Evolutionary conservation across 2,797 vertebrate genomes (phyloP).

Genomic region (Gallinago nigripennis): DNA sequence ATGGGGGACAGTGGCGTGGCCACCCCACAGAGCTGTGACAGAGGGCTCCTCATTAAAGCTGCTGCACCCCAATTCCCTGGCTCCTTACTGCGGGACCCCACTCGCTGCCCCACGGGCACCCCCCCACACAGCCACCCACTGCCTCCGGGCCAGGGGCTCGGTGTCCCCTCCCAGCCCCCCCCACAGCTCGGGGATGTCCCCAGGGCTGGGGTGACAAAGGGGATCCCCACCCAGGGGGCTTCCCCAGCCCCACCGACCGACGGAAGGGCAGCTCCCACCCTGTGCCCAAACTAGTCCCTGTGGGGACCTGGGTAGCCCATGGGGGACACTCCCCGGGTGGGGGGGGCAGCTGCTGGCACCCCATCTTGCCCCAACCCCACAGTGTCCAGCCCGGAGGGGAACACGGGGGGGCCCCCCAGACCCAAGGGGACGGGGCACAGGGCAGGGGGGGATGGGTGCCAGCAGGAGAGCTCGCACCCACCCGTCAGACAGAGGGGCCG

Average conservation of each 20-base stretch:
- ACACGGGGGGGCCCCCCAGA: not conserved
- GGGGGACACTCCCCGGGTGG: not conserved
- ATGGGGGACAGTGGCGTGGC: accelerated
- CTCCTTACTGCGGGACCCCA: accelerated
- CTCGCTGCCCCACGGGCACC: not conserved
- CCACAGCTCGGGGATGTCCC: accelerated
- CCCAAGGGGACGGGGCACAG: not conserved
- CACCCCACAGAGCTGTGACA: accelerated
- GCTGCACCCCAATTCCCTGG: accelerated
- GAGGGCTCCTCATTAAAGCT: not conserved
- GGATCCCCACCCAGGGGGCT: accelerated
- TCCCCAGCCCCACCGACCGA: not conserved
- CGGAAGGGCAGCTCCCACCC: not conserved
- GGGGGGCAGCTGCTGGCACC: not conserved
- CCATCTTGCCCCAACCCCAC: not conserved
- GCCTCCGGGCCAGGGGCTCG: not conserved
- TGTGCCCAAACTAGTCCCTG: not conserved
- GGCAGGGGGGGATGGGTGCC: not conserved
- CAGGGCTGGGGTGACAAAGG: not conserved
- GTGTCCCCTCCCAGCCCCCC: not conserved
- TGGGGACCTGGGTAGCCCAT: accelerated
- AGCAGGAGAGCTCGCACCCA: slow-evolving; percentile 10
- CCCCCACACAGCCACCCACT: too few species aligned
- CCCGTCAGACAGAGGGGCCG: not conserved
- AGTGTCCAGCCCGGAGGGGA: not conserved